Evolutionary conservation across 1,140 invertebrate genomes (phyloP).

Genomic region (Drosophila pruinosa): DNA sequence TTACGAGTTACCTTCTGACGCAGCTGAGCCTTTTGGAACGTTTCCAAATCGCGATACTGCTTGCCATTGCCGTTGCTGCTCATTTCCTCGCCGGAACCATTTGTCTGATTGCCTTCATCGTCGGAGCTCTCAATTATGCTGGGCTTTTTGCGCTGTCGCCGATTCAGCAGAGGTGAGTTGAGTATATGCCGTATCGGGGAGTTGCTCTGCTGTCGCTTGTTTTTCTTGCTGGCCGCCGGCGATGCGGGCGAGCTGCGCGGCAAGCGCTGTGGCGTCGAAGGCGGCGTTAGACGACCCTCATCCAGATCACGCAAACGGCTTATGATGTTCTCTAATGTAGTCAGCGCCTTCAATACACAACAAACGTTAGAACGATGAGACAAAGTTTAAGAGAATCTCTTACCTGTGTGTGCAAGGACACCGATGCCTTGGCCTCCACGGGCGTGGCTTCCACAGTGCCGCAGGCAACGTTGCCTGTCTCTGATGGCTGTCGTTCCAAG

Average conservation of each 20-base stretch:
- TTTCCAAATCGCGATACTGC: constrained; percentile 94
- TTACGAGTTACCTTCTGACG: constrained; percentile 91
- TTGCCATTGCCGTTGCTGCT: constrained; percentile 83
- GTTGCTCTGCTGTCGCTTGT: constrained; percentile 89
- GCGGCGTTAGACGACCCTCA: constrained; percentile 83
- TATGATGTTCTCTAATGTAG: constrained; percentile 85
- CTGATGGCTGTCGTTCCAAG: constrained; percentile 54
- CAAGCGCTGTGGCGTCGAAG: constrained; percentile 85
- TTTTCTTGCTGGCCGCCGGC: constrained; percentile 88
- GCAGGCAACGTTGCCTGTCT: constrained; percentile 39
- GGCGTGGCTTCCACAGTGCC: constrained; percentile 73
- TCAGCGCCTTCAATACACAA: constrained; percentile 79
- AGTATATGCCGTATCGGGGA: constrained; percentile 91
- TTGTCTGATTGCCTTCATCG: constrained; percentile 89
- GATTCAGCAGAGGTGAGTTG: constrained; percentile 90
- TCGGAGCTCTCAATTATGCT: constrained; percentile 92
- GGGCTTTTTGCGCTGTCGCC: constrained; percentile 88
- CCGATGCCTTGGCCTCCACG: constrained; percentile 78
- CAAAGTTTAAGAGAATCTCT: neutral
- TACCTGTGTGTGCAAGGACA: constrained; percentile 84
- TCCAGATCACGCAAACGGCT: constrained; percentile 84
- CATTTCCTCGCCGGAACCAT: constrained; percentile 79
- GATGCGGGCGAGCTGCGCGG: constrained; percentile 89
- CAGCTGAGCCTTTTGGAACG: constrained; percentile 96
- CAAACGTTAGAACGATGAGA: neutral